These are phyloP conservation scores for Lobophora halterata DNA, from an alignment of 2,888 invertebrate genomes.

Conservation along the genomic window DNA sequence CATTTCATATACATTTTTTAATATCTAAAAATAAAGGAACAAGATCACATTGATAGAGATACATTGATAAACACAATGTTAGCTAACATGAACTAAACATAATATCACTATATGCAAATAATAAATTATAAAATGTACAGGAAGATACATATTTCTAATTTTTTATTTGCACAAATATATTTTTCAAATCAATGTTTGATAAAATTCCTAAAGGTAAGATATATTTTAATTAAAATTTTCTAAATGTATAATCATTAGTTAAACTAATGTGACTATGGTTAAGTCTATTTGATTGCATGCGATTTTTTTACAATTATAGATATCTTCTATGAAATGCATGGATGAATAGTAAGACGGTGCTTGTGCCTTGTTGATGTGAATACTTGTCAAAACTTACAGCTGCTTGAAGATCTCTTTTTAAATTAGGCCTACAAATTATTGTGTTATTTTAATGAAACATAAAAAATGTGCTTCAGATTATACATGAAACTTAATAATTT, in stretches of 20 bases:
- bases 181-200: conserved; percentile 57
- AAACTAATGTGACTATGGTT: conserved; percentile 58
- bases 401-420: conserved; percentile 35
- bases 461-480: conserved; percentile 27
- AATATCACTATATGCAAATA: conserved; percentile 69
- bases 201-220: conserved; percentile 46
- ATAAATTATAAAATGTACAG: conserved; percentile 58
- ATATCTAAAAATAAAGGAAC: conserved; percentile 62
- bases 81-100: conserved; percentile 61
- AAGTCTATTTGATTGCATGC: conserved; percentile 49
- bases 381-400: conserved; percentile 33
- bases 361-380: conserved; percentile 28
- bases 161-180: conserved; percentile 56
- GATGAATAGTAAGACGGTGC: conserved; percentile 31
- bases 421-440: conserved; percentile 39
- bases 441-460: conserved; percentile 24
- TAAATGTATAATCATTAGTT: conserved; percentile 61
- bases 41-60: conserved; percentile 61
- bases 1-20: conserved; percentile 45
- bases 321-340: conserved; percentile 53
- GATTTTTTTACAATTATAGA: conserved; percentile 36
- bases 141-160: conserved; percentile 54
- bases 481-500: conserved; percentile 4
- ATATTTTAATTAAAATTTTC: conserved; percentile 39
- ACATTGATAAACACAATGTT: conserved; percentile 53